Percentiles rank a stretch among this genome's conserved stretches.
phyloP scores from a whole-genome alignment of 2,113 vertebrate genomes.

The Plecturocebus donacophilus region DNA sequence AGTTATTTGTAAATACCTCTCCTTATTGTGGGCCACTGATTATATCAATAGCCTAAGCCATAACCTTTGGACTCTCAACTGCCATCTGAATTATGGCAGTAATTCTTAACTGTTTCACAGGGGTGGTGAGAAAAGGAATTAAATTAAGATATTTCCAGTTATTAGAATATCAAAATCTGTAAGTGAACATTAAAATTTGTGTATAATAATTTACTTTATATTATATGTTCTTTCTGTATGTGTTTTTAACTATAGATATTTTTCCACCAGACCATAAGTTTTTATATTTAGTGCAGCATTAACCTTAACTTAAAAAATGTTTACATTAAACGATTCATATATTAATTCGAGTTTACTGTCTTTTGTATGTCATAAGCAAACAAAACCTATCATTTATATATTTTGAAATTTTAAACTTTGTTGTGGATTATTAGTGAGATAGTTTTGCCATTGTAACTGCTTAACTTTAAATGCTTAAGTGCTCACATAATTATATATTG shows the following conservation, averaged over 20 bases:
- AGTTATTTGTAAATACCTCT: not conserved
- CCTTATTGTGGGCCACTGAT: not conserved
- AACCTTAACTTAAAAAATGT: not conserved
- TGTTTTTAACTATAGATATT: not conserved
- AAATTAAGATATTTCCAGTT: not conserved
- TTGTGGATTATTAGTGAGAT: not conserved
- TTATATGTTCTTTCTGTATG: not conserved
- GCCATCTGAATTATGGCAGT: slow-evolving; percentile 48
- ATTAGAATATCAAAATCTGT: not conserved
- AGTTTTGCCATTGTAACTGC: not conserved
- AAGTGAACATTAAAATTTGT: not conserved
- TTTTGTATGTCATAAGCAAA: not conserved
- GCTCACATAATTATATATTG: not conserved
- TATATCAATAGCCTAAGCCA: not conserved
- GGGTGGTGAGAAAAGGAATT: not conserved
- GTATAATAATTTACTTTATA: not conserved
- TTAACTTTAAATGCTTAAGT: not conserved
- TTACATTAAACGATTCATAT: not conserved
- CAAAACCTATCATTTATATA: not conserved
- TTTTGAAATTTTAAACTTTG: not conserved
- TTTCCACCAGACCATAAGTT: not conserved
- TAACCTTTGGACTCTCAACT: slow-evolving; percentile 24
- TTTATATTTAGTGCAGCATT: not conserved
- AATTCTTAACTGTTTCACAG: not conserved
- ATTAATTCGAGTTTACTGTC: not conserved